Conservation (phyloP, 2,888 invertebrate species). For the Athrips mouffetella region DNA sequence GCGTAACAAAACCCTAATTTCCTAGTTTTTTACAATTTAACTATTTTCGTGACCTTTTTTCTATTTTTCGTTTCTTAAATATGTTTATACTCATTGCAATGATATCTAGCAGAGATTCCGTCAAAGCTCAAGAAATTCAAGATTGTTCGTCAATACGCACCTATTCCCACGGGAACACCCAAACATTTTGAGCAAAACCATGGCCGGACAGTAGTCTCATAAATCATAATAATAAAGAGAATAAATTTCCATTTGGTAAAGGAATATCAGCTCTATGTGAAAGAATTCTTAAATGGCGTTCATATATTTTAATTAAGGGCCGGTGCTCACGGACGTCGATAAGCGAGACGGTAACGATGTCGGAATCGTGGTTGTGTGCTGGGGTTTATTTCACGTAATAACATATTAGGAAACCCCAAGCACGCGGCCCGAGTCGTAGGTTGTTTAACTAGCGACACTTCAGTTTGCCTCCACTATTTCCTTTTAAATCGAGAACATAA, state of each 20-base stretch:
- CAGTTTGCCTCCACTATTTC: neutral
- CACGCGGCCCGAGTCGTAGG: slow-evolving; percentile 35
- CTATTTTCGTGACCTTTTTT: too few species aligned
- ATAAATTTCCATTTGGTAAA: slow-evolving; percentile 55
- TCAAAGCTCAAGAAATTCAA: too few species aligned
- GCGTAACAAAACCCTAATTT: too few species aligned
- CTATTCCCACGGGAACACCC: neutral
- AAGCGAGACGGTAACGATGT: slow-evolving; percentile 50
- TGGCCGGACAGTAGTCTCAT: slow-evolving; percentile 33
- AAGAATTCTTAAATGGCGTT: slow-evolving; percentile 63
- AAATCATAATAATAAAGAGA: slow-evolving; percentile 45
- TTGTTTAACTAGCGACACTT: slow-evolving; percentile 12
- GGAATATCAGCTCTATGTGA: slow-evolving; percentile 48
- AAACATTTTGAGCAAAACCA: neutral
- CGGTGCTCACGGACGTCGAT: slow-evolving; percentile 61
- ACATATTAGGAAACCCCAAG: slow-evolving; percentile 60
- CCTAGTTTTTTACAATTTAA: too few species aligned
- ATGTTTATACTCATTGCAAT: too few species aligned
- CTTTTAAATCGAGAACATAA: too few species aligned
- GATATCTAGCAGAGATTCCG: too few species aligned
- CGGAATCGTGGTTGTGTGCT: slow-evolving; percentile 37
- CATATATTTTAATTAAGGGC: slow-evolving; percentile 71
- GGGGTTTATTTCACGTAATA: slow-evolving; percentile 71
- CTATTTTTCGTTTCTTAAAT: too few species aligned
- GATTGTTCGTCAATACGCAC: neutral